Conservation (phyloP, 2,888 invertebrate genomes). For the Ferrisia virgata region DNA sequence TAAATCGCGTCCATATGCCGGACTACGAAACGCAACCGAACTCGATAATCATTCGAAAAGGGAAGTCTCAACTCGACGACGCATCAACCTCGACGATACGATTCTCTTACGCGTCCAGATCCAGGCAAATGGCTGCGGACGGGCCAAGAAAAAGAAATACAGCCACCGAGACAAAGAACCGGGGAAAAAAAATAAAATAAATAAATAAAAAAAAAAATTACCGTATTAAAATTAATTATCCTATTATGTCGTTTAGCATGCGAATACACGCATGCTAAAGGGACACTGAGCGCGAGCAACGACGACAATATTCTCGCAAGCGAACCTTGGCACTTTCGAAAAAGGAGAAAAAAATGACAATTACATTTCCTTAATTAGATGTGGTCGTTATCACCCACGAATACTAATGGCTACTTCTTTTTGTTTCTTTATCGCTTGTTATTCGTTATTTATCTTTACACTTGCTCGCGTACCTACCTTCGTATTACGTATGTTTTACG, state of each 20-base stretch:
- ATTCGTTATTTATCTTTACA: slow-evolving; percentile 32
- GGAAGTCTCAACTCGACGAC: too few relatives aligned
- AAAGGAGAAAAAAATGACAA: slow-evolving; percentile 42
- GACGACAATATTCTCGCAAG: slow-evolving; percentile 41
- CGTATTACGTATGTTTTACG: background rate
- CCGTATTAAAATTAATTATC: slow-evolving; percentile 22
- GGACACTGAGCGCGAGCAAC: slow-evolving; percentile 39
- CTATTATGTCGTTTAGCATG: slow-evolving; percentile 26
- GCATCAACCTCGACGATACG: too few relatives aligned
- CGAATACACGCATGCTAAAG: slow-evolving; percentile 33
- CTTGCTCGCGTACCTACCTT: background rate
- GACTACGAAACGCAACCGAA: background rate
- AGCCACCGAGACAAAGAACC: background rate
- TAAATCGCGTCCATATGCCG: too few relatives aligned
- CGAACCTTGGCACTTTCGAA: slow-evolving; percentile 42
- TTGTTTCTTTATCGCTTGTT: slow-evolving; percentile 13
- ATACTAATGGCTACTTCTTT: slow-evolving; percentile 35
- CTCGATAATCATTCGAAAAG: background rate
- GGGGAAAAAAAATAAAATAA: too few relatives aligned
- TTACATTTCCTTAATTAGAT: slow-evolving; percentile 38
- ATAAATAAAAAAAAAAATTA: background rate
- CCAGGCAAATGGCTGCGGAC: too few relatives aligned
- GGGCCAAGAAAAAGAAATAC: background rate
- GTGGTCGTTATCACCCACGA: slow-evolving; percentile 43
- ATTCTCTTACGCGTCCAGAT: too few relatives aligned